Conservation (phyloP, 1,140 invertebrate genomes). For the Propsilocerus akamusi region DNA sequence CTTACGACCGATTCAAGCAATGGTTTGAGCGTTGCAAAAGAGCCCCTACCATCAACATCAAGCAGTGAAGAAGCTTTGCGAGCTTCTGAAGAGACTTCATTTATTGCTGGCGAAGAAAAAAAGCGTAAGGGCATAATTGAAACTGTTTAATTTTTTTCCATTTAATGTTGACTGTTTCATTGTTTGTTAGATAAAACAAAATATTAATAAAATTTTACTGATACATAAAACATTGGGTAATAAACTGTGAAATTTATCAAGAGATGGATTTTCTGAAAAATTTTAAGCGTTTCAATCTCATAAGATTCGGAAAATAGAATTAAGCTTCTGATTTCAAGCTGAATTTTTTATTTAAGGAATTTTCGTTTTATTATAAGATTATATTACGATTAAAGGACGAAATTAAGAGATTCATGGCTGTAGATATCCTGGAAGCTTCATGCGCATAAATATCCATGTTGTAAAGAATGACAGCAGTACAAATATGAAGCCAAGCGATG, state of each 20-base stretch:
- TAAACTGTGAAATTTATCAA: no score
- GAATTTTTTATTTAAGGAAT: no score
- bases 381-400: no score
- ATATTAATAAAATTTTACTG: no score
- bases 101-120: conserved; percentile 31
- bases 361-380: no score
- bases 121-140: conserved; percentile 42
- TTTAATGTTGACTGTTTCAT: no score
- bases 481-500: conserved; percentile 82
- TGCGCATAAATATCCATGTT: conserved; percentile 97
- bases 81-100: conserved; percentile 52
- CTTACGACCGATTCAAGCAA: conserved; percentile 25
- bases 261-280: no score
- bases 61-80: conserved; percentile 13
- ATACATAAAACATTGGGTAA: no score
- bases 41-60: conserved; percentile 17
- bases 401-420: conserved; percentile 32
- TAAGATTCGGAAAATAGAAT: no score
- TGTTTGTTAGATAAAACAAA: no score
- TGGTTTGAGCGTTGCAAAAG: conserved; percentile 22
- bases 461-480: conserved; percentile 89
- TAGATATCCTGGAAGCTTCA: conserved; percentile 80
- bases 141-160: conserved; percentile 53
- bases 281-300: no score
- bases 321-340: no score